phyloP scores from a whole-genome alignment of 53 echinoderm and acorn worm genomes.

The Paracentrotus lividus region DNA sequence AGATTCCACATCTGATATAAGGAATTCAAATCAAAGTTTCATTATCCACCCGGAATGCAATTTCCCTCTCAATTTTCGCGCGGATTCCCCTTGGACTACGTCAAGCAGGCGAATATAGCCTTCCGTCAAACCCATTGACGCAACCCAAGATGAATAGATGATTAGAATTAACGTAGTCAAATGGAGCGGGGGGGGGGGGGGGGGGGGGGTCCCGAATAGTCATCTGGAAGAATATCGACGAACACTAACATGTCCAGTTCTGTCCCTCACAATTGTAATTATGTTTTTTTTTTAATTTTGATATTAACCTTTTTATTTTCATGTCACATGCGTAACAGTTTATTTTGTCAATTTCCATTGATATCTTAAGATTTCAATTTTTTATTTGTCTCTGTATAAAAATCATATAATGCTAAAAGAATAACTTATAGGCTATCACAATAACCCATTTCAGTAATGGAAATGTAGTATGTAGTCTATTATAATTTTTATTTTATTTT shows the following conservation, averaged over 20 bases:
- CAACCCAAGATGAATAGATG: conserved; percentile 14
- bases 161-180: conserved; percentile 19
- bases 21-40: not conserved
- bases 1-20: not conserved
- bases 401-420: too few species aligned
- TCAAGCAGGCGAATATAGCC: not conserved
- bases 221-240: conserved; percentile 3
- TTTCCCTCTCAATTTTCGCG: not conserved
- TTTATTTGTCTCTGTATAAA: too few species aligned
- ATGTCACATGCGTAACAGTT: too few species aligned
- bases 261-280: not conserved
- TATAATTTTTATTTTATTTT: too few species aligned
- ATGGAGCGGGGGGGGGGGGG: not conserved
- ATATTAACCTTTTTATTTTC: too few species aligned
- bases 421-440: too few species aligned
- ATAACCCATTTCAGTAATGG: too few species aligned
- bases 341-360: too few species aligned
- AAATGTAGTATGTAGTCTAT: too few species aligned
- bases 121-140: not conserved
- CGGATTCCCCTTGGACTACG: conserved; percentile 18
- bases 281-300: not conserved
- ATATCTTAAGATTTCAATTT: too few species aligned
- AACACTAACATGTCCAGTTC: too few species aligned
- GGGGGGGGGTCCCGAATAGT: not conserved
- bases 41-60: conserved; percentile 32